Base-by-base conservation (phyloP, 2,797 vertebrate genomes). In the Lagocephalus sceleratus region DNA sequence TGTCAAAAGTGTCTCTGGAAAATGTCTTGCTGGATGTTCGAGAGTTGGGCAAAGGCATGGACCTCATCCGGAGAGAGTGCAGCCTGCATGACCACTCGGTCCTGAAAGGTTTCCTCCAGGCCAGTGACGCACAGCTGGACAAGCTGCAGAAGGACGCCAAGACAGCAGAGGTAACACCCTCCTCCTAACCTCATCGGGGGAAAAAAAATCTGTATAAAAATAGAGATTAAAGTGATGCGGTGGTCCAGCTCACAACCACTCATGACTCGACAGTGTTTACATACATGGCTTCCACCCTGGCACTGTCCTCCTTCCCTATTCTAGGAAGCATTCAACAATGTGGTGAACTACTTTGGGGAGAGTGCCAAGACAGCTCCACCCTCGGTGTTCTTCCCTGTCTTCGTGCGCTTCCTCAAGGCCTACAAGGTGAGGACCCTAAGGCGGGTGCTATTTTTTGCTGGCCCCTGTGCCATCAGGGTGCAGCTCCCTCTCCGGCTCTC, bases 321-420 rank as follows among this genome's bases (percentile, higher is more conserved):
- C 58, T 88, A 99, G 97, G 97, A 99, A 68, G 94, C 96, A 74
- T 99, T 95, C 76, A 95, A 92, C 85, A 92, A 92, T 1, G 96
- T 98, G 78, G 95, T 99, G 70, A 91, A 92, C 81, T 98, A 95
- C 88, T 98, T 98, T 0, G 97, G 97, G 0, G 97, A 99, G 89
- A 97, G 93, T 62, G 87, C 94, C 82, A 99, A 98, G 90, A 97
- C 94, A 0, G 95, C 94, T 23, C 97, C 97, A 2, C 97, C 97
- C 1, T 95, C 96, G 0, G 94, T 98, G 17, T 98, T 98, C 90
- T 98, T 98, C 90, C 96, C 97, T 0, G 95, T 99, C 60, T 97
- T 98, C 40, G 96, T 95, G 58, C 93, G 96, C 11, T 98, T 99
- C 87, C 92, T 99, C 88, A 95, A 89, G 80, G 93, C 96, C 42